Conservation (phyloP, 1,140 invertebrate species). For the Melipona quadrifasciata region DNA sequence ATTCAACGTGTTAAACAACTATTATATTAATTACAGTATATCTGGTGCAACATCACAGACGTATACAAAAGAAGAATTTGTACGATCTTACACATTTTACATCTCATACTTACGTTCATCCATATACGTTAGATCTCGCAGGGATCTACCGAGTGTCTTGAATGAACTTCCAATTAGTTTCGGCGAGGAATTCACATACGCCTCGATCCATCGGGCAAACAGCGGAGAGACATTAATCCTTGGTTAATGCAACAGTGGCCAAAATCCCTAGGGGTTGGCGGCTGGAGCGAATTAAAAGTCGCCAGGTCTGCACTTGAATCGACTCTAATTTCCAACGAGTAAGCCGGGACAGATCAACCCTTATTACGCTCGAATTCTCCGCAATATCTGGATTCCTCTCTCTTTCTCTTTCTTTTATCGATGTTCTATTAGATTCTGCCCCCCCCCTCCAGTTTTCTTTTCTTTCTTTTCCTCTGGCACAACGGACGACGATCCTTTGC, state of each 20-base stretch:
- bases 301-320: not conserved
- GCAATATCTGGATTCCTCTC: not conserved
- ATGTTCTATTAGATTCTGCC: not conserved
- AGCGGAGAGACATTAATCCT: not conserved
- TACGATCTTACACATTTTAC: no score
- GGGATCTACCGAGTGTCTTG: no score
- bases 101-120: no score
- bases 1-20: no score
- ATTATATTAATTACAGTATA: no score
- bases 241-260: not conserved
- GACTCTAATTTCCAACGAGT: slow-evolving; percentile 2
- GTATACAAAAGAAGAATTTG: no score
- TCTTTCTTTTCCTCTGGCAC: no score
- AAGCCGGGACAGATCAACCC: slow-evolving; percentile 7
- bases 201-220: not conserved
- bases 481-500: not conserved
- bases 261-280: not conserved
- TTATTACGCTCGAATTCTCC: not conserved
- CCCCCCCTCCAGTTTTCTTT: not conserved
- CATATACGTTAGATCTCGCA: no score
- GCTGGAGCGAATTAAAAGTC: slow-evolving; percentile 3
- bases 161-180: no score
- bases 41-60: no score
- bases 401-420: not conserved
- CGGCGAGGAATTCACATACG: not conserved